A percentile compares a stretch with the other conserved stretches of the same genome.
phyloP scores from a whole-genome alignment of 2,797 vertebrate species.

The Falco novaeseelandiae region DNA sequence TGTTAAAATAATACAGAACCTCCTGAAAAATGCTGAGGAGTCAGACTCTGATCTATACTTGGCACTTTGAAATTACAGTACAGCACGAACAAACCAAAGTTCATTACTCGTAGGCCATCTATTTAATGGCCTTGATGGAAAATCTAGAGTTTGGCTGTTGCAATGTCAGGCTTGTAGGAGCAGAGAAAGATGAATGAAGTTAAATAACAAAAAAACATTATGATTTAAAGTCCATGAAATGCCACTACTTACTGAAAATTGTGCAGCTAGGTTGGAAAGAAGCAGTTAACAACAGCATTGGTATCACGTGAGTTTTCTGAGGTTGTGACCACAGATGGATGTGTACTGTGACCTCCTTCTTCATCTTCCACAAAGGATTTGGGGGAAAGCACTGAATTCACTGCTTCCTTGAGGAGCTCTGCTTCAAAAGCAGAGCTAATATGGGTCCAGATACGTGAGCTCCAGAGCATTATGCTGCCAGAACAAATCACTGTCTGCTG shows the following conservation, averaged over 20 bases:
- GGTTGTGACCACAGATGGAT: background rate
- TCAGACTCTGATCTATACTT: conserved; percentile 36
- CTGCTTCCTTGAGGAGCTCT: background rate
- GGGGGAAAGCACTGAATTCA: background rate
- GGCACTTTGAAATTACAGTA: background rate
- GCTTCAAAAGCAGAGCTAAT: background rate
- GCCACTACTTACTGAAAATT: background rate
- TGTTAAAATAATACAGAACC: conserved; percentile 32
- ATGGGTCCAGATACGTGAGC: background rate
- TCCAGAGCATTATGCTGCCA: background rate
- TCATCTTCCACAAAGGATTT: background rate
- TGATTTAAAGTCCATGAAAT: conserved; percentile 8
- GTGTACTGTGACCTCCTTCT: background rate
- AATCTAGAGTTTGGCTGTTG: background rate
- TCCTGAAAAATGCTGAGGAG: conserved; percentile 28
- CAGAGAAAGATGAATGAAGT: background rate
- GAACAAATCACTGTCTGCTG: background rate
- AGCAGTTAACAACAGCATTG: background rate
- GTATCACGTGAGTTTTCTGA: conserved; percentile 10
- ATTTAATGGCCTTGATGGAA: background rate
- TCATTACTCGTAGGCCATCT: background rate
- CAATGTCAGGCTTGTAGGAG: background rate
- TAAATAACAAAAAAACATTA: background rate
- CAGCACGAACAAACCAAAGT: background rate
- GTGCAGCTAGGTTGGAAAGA: background rate